A percentile compares a stretch with the other conserved stretches of the same genome.
phyloP scores from a whole-genome alignment of 2,888 invertebrate species.

The Dioctria rufipes region DNA sequence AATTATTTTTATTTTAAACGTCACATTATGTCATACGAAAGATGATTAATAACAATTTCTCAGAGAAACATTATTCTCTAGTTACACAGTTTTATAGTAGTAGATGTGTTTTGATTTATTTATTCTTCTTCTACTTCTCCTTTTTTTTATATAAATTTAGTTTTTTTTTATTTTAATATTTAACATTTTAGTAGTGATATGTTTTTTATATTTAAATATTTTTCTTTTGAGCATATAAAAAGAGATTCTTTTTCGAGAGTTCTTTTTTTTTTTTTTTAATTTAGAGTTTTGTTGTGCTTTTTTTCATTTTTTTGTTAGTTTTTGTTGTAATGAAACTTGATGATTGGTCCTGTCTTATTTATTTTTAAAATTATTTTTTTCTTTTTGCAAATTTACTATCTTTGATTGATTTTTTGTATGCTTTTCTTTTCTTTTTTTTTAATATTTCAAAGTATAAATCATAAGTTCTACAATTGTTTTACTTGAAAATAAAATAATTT shows the following conservation, averaged over 20 bases:
- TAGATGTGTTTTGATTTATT: constrained; percentile 19
- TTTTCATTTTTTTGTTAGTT: constrained; percentile 16
- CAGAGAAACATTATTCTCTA: constrained; percentile 27
- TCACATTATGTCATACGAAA: not conserved
- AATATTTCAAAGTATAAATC: too few species aligned
- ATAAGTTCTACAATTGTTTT: too few species aligned
- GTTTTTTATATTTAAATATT: constrained; percentile 32
- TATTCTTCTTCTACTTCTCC: too few species aligned
- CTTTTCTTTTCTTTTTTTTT: too few species aligned
- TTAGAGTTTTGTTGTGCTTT: constrained; percentile 20
- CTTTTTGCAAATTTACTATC: not conserved
- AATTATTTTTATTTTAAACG: not conserved
- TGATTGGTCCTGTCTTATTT: constrained; percentile 16
- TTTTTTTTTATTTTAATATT: constrained; percentile 24
- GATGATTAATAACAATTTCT: constrained; percentile 10
- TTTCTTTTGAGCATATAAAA: constrained; percentile 26
- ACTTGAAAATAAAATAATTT: too few species aligned
- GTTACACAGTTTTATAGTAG: not conserved
- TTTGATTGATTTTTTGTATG: not conserved
- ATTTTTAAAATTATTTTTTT: constrained; percentile 4
- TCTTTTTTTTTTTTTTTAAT: constrained; percentile 20
- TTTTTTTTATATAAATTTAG: constrained; percentile 13
- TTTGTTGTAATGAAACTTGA: constrained; percentile 2
- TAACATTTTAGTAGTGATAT: constrained; percentile 44
- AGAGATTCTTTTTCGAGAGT: constrained; percentile 10